Percentiles rank a stretch among this genome's conserved stretches.
Evolutionary conservation across 2,888 invertebrate species (phyloP).

Genomic region (Diachrysia chrysitis): DNA sequence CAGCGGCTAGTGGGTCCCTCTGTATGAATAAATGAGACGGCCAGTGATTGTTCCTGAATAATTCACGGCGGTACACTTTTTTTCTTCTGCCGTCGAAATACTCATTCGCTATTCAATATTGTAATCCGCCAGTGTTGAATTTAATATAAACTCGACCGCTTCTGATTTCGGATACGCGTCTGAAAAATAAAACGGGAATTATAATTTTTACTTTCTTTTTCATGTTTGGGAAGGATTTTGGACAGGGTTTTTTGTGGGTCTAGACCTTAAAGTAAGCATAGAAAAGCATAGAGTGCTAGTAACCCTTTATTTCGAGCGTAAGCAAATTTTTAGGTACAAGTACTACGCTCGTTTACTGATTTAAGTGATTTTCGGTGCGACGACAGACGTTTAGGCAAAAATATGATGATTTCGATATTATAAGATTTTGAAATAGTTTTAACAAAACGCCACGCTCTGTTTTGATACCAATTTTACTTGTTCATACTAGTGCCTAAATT

Average conservation of each 20-base stretch:
- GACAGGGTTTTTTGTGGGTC: slow-evolving; percentile 16
- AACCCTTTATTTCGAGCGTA: no score
- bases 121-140: slow-evolving; percentile 75
- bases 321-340: no score
- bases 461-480: no score
- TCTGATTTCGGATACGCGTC: slow-evolving; percentile 58
- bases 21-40: slow-evolving; percentile 84
- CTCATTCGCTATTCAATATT: slow-evolving; percentile 76
- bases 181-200: slow-evolving; percentile 33
- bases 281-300: no score
- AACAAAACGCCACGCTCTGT: no score
- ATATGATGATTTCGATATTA: no score
- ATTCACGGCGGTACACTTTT: slow-evolving; percentile 74
- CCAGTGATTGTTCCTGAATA: slow-evolving; percentile 86
- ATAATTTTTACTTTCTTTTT: slow-evolving; percentile 37
- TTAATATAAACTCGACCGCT: slow-evolving; percentile 69
- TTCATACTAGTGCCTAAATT: no score
- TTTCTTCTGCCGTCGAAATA: slow-evolving; percentile 59
- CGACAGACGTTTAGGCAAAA: no score
- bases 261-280: neutral
- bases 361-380: no score
- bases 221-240: slow-evolving; percentile 25
- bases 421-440: no score
- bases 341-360: no score
- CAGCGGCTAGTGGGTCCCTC: slow-evolving; percentile 58